A percentile compares a stretch with the other conserved stretches of the same genome.
Evolutionary conservation across 2,888 invertebrate species (phyloP).

Genomic region (Xylophagus ater): DNA sequence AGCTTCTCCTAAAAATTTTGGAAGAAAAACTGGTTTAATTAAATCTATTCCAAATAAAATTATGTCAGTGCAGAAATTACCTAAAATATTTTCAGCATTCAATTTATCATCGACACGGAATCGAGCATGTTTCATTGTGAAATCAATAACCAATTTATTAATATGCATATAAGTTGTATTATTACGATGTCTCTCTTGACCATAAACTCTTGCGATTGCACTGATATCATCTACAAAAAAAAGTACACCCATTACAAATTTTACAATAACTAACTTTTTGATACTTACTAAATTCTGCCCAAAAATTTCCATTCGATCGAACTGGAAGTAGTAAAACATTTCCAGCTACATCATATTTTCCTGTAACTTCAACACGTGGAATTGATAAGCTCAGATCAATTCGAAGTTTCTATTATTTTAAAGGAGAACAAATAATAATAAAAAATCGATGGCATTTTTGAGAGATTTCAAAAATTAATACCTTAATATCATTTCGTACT

Average conservation of each 20-base stretch:
- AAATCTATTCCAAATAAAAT: neutral
- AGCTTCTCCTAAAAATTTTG: conserved; percentile 49
- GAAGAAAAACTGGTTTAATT: neutral
- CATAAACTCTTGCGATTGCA: conserved; percentile 58
- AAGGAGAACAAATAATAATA: conserved; percentile 45
- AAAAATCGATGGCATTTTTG: conserved; percentile 1
- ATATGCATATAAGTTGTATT: conserved; percentile 56
- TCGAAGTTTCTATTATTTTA: conserved; percentile 47
- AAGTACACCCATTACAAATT: neutral
- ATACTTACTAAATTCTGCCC: conserved; percentile 64
- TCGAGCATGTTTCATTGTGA: conserved; percentile 55
- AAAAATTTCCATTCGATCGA: conserved; percentile 66
- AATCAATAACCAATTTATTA: conserved; percentile 56
- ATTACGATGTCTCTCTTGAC: conserved; percentile 50
- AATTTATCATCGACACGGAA: conserved; percentile 62
- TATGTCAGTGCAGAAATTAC: conserved; percentile 35
- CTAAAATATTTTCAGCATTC: conserved; percentile 65
- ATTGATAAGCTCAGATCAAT: conserved; percentile 49
- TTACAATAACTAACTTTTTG: conserved; percentile 3
- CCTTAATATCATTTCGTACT: conserved; percentile 46
- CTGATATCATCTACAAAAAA: conserved; percentile 51
- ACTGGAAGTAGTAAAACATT: conserved; percentile 69
- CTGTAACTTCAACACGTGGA: conserved; percentile 62
- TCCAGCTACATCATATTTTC: conserved; percentile 65
- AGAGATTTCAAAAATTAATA: conserved; percentile 9